These are phyloP conservation scores for Phrynocephalus forsythii DNA, from an alignment of 2,797 vertebrate genomes.

Conservation along the genomic window DNA sequence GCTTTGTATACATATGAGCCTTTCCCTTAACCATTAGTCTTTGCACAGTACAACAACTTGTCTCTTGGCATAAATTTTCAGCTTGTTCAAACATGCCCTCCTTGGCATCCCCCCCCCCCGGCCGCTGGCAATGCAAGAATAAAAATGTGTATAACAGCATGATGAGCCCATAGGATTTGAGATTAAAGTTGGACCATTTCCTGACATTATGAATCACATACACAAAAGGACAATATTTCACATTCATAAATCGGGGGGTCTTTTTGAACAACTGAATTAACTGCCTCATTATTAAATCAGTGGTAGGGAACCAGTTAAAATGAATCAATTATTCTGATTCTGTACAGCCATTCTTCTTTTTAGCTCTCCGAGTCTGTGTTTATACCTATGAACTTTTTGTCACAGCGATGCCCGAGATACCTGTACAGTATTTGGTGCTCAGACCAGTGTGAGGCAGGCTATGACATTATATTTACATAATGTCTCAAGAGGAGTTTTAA, in stretches of 20 bases:
- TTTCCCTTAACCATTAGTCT: background rate
- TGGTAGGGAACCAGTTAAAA: background rate
- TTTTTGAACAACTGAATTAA: background rate
- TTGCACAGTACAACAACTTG: constrained; percentile 3
- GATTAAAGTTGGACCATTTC: no score
- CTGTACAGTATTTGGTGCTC: background rate
- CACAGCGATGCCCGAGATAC: background rate
- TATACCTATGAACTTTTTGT: constrained; percentile 7
- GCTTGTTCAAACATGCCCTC: constrained; percentile 12
- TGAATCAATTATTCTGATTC: constrained; percentile 17
- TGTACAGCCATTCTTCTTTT: background rate
- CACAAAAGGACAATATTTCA: no score
- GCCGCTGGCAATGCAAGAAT: no score
- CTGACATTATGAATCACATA: no score
- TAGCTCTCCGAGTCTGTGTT: background rate
- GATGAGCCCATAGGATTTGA: no score
- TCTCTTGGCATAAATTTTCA: constrained; percentile 33
- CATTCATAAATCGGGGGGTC: no score
- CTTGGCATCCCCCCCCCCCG: background rate
- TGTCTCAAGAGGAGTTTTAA: background rate
- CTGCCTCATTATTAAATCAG: constrained; percentile 10
- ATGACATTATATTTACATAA: constrained; percentile 4
- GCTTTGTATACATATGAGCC: background rate
- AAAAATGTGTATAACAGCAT: no score
- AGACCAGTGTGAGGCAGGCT: constrained; percentile 2